These are phyloP conservation scores for Lycaena phlaeas DNA, from an alignment of 2,888 invertebrate species.

Conservation along the genomic window DNA sequence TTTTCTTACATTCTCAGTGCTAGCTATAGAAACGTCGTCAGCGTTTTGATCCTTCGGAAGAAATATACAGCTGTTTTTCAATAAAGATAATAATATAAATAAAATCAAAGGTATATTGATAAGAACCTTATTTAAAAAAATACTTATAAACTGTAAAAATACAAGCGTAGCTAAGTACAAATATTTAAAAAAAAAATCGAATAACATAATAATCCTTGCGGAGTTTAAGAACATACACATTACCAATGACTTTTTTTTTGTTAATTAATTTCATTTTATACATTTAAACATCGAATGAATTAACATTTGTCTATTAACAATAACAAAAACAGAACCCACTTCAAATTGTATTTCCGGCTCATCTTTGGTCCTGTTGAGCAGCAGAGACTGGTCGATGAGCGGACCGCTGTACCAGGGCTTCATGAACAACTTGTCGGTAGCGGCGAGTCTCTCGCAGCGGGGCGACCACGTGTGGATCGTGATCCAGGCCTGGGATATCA, in stretches of 20 bases:
- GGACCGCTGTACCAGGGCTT: constrained; percentile 88
- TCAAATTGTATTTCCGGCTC: constrained; percentile 61
- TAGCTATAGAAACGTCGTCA: constrained; percentile 33
- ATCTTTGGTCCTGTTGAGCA: constrained; percentile 85
- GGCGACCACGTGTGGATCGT: constrained; percentile 90
- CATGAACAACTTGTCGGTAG: constrained; percentile 87
- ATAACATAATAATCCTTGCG: too few species aligned
- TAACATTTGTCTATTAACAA: too few species aligned
- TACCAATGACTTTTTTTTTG: too few species aligned
- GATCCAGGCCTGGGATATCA: constrained; percentile 89
- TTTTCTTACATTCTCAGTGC: constrained; percentile 42
- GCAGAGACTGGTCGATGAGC: constrained; percentile 87
- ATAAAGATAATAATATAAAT: constrained; percentile 28
- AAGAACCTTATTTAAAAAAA: too few species aligned
- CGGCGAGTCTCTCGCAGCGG: constrained; percentile 85
- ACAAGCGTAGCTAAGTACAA: too few species aligned
- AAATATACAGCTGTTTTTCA: too few species aligned
- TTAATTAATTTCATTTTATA: too few species aligned
- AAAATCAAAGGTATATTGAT: background rate
- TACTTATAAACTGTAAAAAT: too few species aligned
- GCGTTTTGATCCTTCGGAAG: constrained; percentile 31
- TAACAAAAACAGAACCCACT: constrained; percentile 32
- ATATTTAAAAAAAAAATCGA: too few species aligned
- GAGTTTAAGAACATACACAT: too few species aligned
- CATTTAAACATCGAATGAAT: too few species aligned